These are phyloP conservation scores for Lacerta agilis DNA, from an alignment of 2,797 vertebrate species.

Conservation along the genomic window DNA sequence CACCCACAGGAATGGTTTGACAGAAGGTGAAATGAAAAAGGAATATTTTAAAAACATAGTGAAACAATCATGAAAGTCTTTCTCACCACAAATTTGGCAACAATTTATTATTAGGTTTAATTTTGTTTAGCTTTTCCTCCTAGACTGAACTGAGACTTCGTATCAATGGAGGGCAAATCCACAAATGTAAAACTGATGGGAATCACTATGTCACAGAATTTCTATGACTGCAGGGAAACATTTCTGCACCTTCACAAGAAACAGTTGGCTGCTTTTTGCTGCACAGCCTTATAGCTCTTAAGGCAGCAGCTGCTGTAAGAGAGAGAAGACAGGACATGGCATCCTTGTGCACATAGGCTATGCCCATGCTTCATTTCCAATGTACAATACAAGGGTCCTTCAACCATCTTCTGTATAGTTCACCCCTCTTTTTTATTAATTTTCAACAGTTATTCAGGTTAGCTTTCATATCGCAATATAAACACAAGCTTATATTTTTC, in stretches of 20 bases:
- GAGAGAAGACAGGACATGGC: background rate
- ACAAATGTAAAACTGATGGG: background rate
- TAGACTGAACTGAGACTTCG: background rate
- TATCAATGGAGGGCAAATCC: background rate
- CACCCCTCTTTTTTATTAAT: constrained; percentile 6
- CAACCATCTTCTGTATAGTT: background rate
- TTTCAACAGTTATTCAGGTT: background rate
- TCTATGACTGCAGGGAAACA: background rate
- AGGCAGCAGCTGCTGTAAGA: background rate
- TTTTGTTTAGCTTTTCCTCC: background rate
- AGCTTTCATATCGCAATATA: background rate
- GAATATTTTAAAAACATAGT: background rate
- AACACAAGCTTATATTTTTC: background rate
- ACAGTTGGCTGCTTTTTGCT: background rate
- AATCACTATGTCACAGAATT: background rate
- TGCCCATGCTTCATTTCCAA: background rate
- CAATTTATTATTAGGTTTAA: no score
- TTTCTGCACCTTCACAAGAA: background rate
- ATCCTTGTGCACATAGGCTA: background rate
- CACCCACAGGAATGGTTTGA: background rate
- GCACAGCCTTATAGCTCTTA: background rate
- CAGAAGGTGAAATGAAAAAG: background rate
- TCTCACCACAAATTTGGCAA: background rate
- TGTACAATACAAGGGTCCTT: background rate
- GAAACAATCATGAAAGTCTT: background rate